Conservation (phyloP, 2,797 vertebrate species). For the Gymnocypris eckloni region DNA sequence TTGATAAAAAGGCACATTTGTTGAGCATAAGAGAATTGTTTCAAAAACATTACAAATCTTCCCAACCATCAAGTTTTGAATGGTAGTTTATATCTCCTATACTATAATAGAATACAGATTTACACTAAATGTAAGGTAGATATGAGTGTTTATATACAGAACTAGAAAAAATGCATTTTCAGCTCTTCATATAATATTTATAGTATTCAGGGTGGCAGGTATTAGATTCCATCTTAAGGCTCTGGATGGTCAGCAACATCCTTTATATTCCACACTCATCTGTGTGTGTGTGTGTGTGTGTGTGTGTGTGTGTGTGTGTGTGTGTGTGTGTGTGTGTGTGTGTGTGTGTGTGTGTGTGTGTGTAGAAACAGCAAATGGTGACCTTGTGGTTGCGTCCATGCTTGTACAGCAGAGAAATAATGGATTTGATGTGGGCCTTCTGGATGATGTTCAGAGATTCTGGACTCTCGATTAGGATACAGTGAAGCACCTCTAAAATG, state of each 20-base stretch:
- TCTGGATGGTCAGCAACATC: conserved; percentile 14
- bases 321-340: background rate
- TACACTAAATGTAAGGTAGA: background rate
- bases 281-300: background rate
- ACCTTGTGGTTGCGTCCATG: conserved; percentile 98
- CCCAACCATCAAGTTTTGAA: background rate
- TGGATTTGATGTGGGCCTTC: conserved; percentile 93
- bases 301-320: conserved; percentile 7
- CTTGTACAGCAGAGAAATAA: conserved; percentile 96
- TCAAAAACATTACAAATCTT: background rate
- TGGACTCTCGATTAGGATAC: conserved; percentile 95
- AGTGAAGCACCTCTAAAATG: conserved; percentile 96
- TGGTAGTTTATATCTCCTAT: background rate
- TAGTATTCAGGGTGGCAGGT: background rate
- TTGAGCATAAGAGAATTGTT: background rate
- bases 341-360: background rate
- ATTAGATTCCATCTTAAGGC: conserved; percentile 8
- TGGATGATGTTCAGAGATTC: conserved; percentile 97
- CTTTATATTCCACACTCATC: conserved; percentile 10
- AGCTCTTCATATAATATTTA: conserved; percentile 28
- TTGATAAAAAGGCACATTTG: background rate
- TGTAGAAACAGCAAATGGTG: conserved; percentile 41
- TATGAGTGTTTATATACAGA: background rate
- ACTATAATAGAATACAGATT: background rate
- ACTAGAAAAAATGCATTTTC: background rate